phyloP scores from a whole-genome alignment of 2,113 vertebrate species.

The Thunnus maccoyii region DNA sequence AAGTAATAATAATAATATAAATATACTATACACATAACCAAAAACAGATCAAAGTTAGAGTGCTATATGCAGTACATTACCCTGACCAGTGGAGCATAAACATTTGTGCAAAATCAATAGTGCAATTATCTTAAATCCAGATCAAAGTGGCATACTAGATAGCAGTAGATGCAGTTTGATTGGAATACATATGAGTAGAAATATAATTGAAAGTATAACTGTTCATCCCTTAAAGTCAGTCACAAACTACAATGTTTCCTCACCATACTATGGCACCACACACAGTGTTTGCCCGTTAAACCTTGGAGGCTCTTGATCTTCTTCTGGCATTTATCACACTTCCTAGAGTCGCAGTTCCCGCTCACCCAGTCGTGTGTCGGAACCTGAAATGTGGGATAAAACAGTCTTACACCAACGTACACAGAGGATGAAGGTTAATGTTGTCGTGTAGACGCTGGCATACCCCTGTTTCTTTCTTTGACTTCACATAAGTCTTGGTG shows the following conservation, averaged over 20 bases:
- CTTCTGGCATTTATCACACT: conserved; percentile 92
- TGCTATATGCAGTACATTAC: no score
- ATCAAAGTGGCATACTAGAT: no score
- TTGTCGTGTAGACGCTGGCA: conserved; percentile 57
- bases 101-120: no score
- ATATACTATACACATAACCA: no score
- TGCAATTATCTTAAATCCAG: no score
- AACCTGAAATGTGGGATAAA: conserved; percentile 78
- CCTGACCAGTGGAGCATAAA: no score
- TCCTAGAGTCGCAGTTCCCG: conserved; percentile 89
- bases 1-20: no score
- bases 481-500: conserved; percentile 93
- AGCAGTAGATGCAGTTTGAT: no score
- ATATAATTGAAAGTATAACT: no score
- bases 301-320: conserved; percentile 89
- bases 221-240: background rate
- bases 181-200: no score
- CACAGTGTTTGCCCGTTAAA: conserved; percentile 91
- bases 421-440: background rate
- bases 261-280: conserved; percentile 94
- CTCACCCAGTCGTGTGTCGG: conserved; percentile 91
- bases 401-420: background rate
- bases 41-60: no score
- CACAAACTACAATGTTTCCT: conserved; percentile 13
- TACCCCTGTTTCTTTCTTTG: conserved; percentile 92